Conservation (phyloP, 2,797 vertebrate genomes). For the Decapterus maruadsi region DNA sequence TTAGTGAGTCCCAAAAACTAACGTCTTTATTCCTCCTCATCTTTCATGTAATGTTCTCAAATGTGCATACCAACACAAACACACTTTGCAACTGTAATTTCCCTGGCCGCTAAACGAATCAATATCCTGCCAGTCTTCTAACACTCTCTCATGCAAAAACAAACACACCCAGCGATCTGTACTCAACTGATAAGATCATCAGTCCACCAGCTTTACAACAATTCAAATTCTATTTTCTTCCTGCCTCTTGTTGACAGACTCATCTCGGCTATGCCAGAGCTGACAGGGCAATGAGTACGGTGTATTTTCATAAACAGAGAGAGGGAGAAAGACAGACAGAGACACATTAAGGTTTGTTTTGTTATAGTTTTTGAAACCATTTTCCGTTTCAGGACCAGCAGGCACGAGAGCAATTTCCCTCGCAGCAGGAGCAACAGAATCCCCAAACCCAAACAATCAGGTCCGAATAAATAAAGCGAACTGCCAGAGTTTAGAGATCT, state of each 20-base stretch:
- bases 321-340: conserved; percentile 13
- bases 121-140: conserved; percentile 44
- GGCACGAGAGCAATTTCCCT: conserved; percentile 78
- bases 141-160: conserved; percentile 41
- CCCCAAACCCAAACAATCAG: conserved; percentile 80
- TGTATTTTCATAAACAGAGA: conserved; percentile 41
- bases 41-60: conserved; percentile 17
- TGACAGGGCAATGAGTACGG: conserved; percentile 12
- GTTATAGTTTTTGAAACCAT: conserved; percentile 62
- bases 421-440: conserved; percentile 69
- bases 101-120: neutral
- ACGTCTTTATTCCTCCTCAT: conserved; percentile 17
- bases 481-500: conserved; percentile 66
- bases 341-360: conserved; percentile 66
- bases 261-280: neutral
- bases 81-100: conserved; percentile 35
- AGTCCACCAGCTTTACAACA: conserved; percentile 35
- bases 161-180: conserved; percentile 49
- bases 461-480: conserved; percentile 79
- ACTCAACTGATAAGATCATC: conserved; percentile 57
- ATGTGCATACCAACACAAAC: conserved; percentile 36
- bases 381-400: conserved; percentile 71
- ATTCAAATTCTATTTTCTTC: conserved; percentile 35
- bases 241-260: conserved; percentile 42
- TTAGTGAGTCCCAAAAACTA: neutral